These are phyloP conservation scores for Leguminivora glycinivorella DNA, from an alignment of 1,140 invertebrate species.

Conservation along the genomic window DNA sequence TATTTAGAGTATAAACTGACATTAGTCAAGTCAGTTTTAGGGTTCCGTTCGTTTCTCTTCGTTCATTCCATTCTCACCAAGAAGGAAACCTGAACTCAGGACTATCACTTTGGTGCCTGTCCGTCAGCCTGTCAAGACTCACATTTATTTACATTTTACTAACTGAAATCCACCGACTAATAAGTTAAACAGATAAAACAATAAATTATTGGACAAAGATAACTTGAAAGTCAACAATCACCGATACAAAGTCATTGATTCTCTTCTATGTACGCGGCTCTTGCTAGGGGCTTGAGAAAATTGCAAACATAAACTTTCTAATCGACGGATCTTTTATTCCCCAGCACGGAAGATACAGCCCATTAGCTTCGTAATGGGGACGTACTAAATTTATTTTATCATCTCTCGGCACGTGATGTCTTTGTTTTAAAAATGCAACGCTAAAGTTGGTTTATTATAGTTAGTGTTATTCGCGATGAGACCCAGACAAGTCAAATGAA, in stretches of 20 bases:
- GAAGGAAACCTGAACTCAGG: too few relatives aligned
- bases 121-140: too few relatives aligned
- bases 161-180: too few relatives aligned
- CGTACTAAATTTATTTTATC: constrained; percentile 77
- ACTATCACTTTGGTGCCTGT: too few relatives aligned
- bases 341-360: constrained; percentile 72
- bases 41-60: too few relatives aligned
- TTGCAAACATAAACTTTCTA: constrained; percentile 77
- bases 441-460: neutral
- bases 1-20: neutral
- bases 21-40: too few relatives aligned
- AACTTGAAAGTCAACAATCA: neutral
- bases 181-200: too few relatives aligned
- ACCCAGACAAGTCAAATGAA: too few relatives aligned
- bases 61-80: too few relatives aligned
- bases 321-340: constrained; percentile 77
- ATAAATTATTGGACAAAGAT: too few relatives aligned
- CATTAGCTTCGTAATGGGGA: constrained; percentile 77
- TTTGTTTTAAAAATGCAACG: constrained; percentile 37
- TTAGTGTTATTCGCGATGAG: too few relatives aligned
- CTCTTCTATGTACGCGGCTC: constrained; percentile 40
- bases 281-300: constrained; percentile 58
- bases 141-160: too few relatives aligned
- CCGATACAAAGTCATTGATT: constrained; percentile 3
- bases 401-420: constrained; percentile 74